Evolutionary conservation across 1,140 invertebrate genomes (phyloP).

Genomic region (Aphaenogaster rudis): DNA sequence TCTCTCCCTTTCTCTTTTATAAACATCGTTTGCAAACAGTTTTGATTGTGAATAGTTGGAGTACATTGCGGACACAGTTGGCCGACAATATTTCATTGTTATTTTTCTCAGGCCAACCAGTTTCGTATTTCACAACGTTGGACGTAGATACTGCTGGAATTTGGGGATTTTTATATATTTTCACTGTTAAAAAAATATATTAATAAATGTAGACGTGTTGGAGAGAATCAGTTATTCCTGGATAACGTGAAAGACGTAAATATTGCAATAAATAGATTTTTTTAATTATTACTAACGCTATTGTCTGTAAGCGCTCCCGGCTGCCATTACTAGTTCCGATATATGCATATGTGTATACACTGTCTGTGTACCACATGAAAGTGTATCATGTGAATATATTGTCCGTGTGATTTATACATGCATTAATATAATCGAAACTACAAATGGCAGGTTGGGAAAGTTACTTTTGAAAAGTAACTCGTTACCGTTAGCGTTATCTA

Average conservation of each 20-base stretch:
- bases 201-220: background rate
- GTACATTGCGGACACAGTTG: slow-evolving; percentile 31
- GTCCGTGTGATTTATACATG: no score
- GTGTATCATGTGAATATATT: no score
- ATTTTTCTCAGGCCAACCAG: slow-evolving; percentile 40
- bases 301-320: background rate
- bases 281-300: background rate
- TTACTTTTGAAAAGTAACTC: no score
- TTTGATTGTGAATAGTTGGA: slow-evolving; percentile 41
- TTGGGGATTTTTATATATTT: slow-evolving; percentile 28
- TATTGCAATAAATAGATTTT: background rate
- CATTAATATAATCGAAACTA: no score
- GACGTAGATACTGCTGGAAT: slow-evolving; percentile 24
- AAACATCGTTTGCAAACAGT: slow-evolving; percentile 36
- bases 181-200: slow-evolving; percentile 6
- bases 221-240: background rate
- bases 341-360: no score
- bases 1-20: background rate
- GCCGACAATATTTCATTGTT: slow-evolving; percentile 30
- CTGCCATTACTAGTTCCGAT: no score
- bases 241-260: background rate
- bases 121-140: slow-evolving; percentile 52
- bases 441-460: no score
- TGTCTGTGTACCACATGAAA: no score
- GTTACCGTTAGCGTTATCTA: no score